These are phyloP conservation scores for Gymnoscelis rufifasciata DNA, from an alignment of 2,888 invertebrate genomes.

Conservation along the genomic window DNA sequence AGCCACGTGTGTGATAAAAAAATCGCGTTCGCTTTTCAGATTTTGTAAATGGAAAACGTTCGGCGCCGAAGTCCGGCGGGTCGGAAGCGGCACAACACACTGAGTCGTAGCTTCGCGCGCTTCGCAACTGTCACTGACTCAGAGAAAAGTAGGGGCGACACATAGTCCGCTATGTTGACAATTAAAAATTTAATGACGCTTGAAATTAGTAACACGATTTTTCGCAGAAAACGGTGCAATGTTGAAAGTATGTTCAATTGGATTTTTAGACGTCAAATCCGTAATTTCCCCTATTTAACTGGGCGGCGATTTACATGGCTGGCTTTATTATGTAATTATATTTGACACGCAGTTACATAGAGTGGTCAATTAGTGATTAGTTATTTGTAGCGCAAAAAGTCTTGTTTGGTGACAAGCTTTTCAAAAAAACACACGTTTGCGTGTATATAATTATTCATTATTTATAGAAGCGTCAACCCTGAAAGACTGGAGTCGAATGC, in stretches of 20 bases:
- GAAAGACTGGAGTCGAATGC: conserved; percentile 3
- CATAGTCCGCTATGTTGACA: conserved; percentile 60
- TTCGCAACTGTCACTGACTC: conserved; percentile 45
- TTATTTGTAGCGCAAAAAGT: neutral
- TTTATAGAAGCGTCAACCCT: conserved; percentile 15
- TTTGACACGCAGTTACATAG: neutral
- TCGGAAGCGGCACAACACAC: conserved; percentile 64
- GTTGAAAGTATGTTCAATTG: conserved; percentile 5
- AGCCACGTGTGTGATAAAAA: conserved; percentile 49
- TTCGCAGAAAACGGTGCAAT: conserved; percentile 6
- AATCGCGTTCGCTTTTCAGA: conserved; percentile 39
- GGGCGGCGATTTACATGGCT: neutral
- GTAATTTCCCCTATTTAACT: conserved; percentile 4
- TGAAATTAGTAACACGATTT: conserved; percentile 29
- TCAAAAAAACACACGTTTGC: neutral
- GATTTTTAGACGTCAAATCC: conserved; percentile 4
- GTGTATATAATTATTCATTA: neutral
- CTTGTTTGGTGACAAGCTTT: too few relatives aligned
- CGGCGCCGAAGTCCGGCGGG: conserved; percentile 55
- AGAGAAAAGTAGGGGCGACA: conserved; percentile 71
- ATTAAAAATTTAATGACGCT: conserved; percentile 45
- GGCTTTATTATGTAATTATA: conserved; percentile 2
- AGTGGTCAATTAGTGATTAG: too few relatives aligned
- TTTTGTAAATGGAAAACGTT: conserved; percentile 41
- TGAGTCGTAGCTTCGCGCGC: conserved; percentile 44